These are phyloP conservation scores for Tipula lateralis DNA, from an alignment of 2,888 invertebrate genomes.

Conservation along the genomic window DNA sequence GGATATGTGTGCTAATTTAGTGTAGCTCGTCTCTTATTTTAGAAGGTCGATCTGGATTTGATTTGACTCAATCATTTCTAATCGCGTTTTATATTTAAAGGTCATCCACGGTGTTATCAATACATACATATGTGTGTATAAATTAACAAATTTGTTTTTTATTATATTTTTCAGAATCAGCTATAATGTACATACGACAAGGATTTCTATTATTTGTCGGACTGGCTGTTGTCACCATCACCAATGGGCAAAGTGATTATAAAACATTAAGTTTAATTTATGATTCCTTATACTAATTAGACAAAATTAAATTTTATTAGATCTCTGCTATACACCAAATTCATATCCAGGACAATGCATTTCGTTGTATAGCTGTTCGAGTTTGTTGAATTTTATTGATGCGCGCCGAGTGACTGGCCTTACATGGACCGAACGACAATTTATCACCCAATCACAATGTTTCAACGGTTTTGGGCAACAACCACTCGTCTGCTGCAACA, in stretches of 20 bases:
- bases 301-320: neutral
- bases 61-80: neutral
- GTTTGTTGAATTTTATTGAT: neutral
- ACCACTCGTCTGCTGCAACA: slow-evolving; percentile 45
- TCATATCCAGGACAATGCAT: neutral
- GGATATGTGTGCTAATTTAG: neutral
- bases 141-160: neutral
- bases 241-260: neutral
- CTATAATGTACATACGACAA: neutral
- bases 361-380: neutral
- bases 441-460: slow-evolving; percentile 41
- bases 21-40: neutral
- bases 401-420: neutral
- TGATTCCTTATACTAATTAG: neutral
- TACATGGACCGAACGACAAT: slow-evolving; percentile 33
- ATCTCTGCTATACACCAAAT: neutral
- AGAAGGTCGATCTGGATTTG: neutral
- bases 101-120: neutral
- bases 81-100: neutral
- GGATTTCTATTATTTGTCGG: neutral
- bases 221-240: neutral
- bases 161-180: neutral
- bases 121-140: too few relatives aligned
- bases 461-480: slow-evolving; percentile 36
- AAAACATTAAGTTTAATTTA: too few relatives aligned